Conservation (phyloP, 2,888 invertebrate species). For the Euzetes globulus region DNA sequence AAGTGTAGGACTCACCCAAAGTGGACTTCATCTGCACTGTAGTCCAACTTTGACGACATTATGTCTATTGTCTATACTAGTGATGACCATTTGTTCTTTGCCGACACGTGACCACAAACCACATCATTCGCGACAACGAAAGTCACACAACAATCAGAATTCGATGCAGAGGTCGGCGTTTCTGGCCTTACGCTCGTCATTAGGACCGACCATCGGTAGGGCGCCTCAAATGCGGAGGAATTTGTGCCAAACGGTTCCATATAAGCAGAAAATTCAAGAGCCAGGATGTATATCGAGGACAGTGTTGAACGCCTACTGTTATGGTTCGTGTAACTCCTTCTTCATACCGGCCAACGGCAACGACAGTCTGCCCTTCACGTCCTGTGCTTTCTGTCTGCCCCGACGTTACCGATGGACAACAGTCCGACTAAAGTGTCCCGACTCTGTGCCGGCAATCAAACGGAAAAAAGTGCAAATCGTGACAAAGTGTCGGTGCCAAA, state of each 20-base stretch:
- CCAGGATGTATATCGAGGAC: constrained; percentile 24
- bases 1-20: constrained; percentile 1
- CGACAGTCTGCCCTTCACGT: constrained; percentile 24
- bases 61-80: constrained; percentile 15
- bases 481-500: constrained; percentile 28
- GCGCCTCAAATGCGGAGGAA: constrained; percentile 49
- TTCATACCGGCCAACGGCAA: constrained; percentile 29
- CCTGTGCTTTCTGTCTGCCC: constrained; percentile 23
- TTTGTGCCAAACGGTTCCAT: constrained; percentile 33
- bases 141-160: neutral
- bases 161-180: constrained; percentile 12
- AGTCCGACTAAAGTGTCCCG: constrained; percentile 22
- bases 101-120: constrained; percentile 18
- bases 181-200: constrained; percentile 1
- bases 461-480: constrained; percentile 27
- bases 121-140: constrained; percentile 1
- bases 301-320: constrained; percentile 29
- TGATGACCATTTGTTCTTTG: neutral
- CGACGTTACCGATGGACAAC: constrained; percentile 13
- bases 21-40: constrained; percentile 6
- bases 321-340: constrained; percentile 28
- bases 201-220: constrained; percentile 6
- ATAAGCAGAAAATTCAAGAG: constrained; percentile 27
- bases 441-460: neutral
- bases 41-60: constrained; percentile 17